phyloP scores from a whole-genome alignment of 2,888 invertebrate genomes.

The Xestia rhomboidea region DNA sequence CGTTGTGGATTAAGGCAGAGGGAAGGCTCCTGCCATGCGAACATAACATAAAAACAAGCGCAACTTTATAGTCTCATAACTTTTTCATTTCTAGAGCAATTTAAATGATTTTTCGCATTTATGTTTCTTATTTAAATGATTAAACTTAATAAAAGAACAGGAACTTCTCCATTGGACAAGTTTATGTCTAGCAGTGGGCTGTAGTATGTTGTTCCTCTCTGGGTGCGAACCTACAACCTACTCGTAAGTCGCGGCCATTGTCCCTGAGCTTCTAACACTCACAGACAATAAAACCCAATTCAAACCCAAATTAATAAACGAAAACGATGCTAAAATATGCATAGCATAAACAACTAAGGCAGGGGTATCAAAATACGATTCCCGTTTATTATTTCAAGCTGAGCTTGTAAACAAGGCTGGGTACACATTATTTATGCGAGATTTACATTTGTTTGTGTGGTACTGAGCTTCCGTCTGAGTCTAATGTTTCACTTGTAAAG shows the following conservation, averaged over 20 bases:
- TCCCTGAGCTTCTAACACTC: neutral
- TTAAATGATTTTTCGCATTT: too few species aligned
- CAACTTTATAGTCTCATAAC: too few species aligned
- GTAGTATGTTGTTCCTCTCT: neutral
- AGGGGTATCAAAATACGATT: constrained; percentile 55
- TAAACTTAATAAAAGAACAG: too few species aligned
- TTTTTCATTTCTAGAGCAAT: too few species aligned
- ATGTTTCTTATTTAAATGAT: too few species aligned
- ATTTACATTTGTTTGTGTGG: constrained; percentile 57
- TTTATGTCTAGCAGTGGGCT: neutral
- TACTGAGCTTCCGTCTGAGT: constrained; percentile 27
- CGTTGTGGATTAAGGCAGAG: too few species aligned
- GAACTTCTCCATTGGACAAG: neutral
- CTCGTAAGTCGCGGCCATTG: neutral
- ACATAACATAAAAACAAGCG: too few species aligned
- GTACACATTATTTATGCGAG: constrained; percentile 45
- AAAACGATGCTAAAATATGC: constrained; percentile 40
- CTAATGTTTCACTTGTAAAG: constrained; percentile 39
- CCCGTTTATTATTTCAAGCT: constrained; percentile 56
- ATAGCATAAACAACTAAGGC: constrained; percentile 23
- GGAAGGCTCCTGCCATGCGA: too few species aligned
- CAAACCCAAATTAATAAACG: constrained; percentile 13
- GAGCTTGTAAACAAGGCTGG: constrained; percentile 49
- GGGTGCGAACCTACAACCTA: neutral
- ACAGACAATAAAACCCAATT: neutral